phyloP scores from a whole-genome alignment of 2,888 invertebrate genomes.

The Lasioglossum villosulum region DNA sequence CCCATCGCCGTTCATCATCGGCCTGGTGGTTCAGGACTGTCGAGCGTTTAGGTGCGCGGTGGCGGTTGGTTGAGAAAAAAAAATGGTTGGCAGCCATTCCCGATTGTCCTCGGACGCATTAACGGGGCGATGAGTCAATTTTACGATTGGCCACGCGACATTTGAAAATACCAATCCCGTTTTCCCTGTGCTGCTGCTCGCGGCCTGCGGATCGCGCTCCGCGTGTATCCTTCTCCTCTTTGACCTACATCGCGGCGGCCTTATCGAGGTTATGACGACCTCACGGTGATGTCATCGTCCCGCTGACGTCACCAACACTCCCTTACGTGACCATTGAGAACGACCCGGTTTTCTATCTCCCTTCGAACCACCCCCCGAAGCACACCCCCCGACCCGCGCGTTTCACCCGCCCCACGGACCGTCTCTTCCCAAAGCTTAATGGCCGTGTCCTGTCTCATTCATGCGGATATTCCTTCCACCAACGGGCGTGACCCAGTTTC shows the following conservation, averaged over 20 bases:
- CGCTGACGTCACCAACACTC: constrained; percentile 76
- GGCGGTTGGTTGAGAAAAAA: not conserved
- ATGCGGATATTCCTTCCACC: constrained; percentile 74
- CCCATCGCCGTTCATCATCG: not conserved
- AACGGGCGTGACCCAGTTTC: constrained; percentile 56
- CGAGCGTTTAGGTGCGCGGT: not conserved
- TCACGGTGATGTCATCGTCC: constrained; percentile 76
- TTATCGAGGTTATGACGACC: constrained; percentile 72
- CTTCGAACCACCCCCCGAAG: constrained; percentile 59
- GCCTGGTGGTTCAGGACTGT: not conserved
- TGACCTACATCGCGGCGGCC: constrained; percentile 49
- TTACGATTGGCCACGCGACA: constrained; percentile 38
- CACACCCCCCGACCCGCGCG: constrained; percentile 27
- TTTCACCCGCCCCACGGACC: constrained; percentile 28
- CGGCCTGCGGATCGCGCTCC: not conserved
- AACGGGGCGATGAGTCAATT: constrained; percentile 44
- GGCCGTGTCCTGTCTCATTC: constrained; percentile 79
- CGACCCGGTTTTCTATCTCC: constrained; percentile 68
- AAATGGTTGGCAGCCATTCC: constrained; percentile 15
- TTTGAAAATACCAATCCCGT: constrained; percentile 39
- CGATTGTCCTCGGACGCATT: not conserved
- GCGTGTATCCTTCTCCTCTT: constrained; percentile 37
- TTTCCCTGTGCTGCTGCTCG: not conserved
- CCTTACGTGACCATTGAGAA: constrained; percentile 78
- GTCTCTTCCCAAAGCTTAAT: constrained; percentile 77